Base-by-base conservation (phyloP, 2,888 invertebrate genomes). In the Xestia ashworthii region DNA sequence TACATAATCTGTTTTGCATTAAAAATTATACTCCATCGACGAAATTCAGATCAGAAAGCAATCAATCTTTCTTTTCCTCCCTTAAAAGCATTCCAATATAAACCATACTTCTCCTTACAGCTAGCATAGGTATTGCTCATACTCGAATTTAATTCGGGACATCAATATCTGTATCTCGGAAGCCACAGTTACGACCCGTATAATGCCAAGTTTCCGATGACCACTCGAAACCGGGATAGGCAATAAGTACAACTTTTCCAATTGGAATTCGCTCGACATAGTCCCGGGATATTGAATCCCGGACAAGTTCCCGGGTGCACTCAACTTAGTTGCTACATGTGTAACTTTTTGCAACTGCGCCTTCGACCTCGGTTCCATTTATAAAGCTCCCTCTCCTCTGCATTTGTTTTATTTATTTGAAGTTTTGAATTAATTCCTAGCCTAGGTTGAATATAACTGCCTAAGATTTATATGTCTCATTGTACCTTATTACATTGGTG, bases 191-290 rank as follows among this genome's bases (percentile, higher is more conserved):
- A 12, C 70, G 44, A 62, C 41, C 64, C 58, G 64, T 58, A 74
- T 78, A 78, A 72, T 78, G 44, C 53, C 74, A 65, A 68, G 55
- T 71, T 75, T 44, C 25, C 74, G 75, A 58, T 78, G 84, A 62
- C 82, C 82, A 78, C 78, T 85, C 65, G 44, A 75, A 48, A n/a
- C 67, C 82, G 70, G 85, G 71, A 67, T 66, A 75, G 78, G 82
- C 82, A 83, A 83, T 85, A 84, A 84, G 83, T 25, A 65, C 74
- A 89, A 89, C 87, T 92, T 92, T 91, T 90, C 87, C 92, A 90
- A 92, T 92, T 89, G 88, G 87, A 90, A 90, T 89, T 89, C 87
- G 87, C 83, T 84, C 81, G 75, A 88, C 86, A 81, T 79, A 74
- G 81, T 85, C 76, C 75, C 77, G 73, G 86, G 81, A 86, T 88